These are phyloP conservation scores for Deilephila porcellus DNA, from an alignment of 2,888 invertebrate species.

Conservation along the genomic window DNA sequence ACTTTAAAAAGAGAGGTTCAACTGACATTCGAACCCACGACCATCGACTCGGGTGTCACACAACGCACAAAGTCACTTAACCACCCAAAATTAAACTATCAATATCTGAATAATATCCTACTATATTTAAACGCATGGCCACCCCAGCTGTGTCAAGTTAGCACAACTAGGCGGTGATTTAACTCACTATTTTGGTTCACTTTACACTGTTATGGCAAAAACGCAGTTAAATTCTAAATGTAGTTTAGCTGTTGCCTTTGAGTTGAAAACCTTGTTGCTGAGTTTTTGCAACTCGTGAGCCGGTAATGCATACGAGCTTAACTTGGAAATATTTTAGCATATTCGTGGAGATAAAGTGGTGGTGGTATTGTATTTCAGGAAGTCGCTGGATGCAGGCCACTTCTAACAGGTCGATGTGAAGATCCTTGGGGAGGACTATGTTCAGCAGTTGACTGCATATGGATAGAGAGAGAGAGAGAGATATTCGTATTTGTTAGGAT, in stretches of 20 bases:
- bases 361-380: too few relatives aligned
- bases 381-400: too few relatives aligned
- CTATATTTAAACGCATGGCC: background rate
- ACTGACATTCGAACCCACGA: too few relatives aligned
- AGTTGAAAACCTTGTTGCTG: background rate
- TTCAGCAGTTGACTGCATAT: too few relatives aligned
- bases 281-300: constrained; percentile 2
- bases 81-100: too few relatives aligned
- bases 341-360: background rate
- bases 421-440: too few relatives aligned
- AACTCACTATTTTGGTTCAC: background rate
- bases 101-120: background rate
- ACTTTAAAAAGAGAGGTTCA: too few relatives aligned
- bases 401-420: too few relatives aligned
- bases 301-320: background rate
- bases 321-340: background rate
- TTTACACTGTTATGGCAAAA: constrained; percentile 3
- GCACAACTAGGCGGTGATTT: constrained; percentile 4
- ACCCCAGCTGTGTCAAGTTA: background rate
- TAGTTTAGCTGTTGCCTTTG: constrained; percentile 5
- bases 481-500: too few relatives aligned
- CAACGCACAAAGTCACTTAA: too few relatives aligned
- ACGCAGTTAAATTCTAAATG: background rate
- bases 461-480: too few relatives aligned
- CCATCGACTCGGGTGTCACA: too few relatives aligned